Base-by-base conservation (phyloP, 2,113 vertebrate genomes). In the human region DNA sequence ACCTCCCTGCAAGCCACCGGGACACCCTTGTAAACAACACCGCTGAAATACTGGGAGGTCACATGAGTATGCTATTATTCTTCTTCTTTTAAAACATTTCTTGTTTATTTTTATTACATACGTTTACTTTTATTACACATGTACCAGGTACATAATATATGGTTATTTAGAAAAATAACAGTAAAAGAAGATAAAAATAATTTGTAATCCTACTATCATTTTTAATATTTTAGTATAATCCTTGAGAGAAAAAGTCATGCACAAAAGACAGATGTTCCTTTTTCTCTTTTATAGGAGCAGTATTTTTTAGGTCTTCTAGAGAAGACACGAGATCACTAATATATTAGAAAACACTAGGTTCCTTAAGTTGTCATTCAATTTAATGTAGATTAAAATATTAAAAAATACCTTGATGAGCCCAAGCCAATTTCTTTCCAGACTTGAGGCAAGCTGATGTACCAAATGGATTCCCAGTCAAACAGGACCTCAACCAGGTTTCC, bases 391-490 rank as follows among this genome's bases (percentile, higher is more conserved):
- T 70, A 91, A 97, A 96, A 85, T 59, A 30, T 85, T 89, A 61
- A 94, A 86, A 94, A 95, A 88, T 98, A 99, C 99, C 99, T 99
- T 99, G 99, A 83, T 99, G 99, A 22, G 99, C 99, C 99, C 99
- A 99, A 0, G 99, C 99, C 0, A 99, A 99, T 66, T 99, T 99
- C 98, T 99, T 99, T 61, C 99, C 99, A 0, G 99, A 99, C 90
- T 97, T 99, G 97, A 99, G 98, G 97, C 99, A 99, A 87, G 99
- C 98, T 0, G 99, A 99, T n/a, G 99, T 99, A 45, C 99, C 99
- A 90, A 99, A 99, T 17, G 99, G 99, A 96, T 99, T 99, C 30
- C 98, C 94, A 0, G 96, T 97, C 95, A 99, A 99, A 85, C 61
- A 97, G 64, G 98, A 97, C 61, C 98, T 99, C 93, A 99, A 98